Conservation (phyloP, 2,113 vertebrate species). For the Galeopterus variegatus region DNA sequence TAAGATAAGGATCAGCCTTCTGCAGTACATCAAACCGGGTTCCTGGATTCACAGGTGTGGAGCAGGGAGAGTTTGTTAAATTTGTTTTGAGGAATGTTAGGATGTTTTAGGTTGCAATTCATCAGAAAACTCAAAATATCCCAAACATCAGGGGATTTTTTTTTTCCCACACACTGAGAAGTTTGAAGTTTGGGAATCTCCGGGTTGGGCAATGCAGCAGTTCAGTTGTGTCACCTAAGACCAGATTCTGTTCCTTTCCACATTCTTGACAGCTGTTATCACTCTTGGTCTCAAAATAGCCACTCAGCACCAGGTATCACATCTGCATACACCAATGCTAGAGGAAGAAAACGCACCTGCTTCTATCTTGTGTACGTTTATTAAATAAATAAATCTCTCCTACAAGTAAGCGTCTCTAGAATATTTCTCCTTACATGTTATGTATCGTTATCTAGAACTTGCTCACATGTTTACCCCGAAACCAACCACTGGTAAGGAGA, state of each 20-base stretch:
- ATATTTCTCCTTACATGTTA: not conserved
- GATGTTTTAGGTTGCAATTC: not conserved
- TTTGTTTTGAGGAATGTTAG: conserved; percentile 27
- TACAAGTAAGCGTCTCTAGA: not conserved
- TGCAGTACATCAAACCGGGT: not conserved
- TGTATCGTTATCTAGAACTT: not conserved
- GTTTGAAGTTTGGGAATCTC: not conserved
- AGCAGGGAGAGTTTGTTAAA: not conserved
- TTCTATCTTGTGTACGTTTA: not conserved
- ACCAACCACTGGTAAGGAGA: not conserved
- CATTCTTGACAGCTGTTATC: not conserved
- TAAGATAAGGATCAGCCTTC: not conserved
- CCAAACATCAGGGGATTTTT: not conserved
- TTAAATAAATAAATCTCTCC: not conserved
- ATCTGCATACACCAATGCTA: not conserved
- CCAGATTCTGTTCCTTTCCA: not conserved
- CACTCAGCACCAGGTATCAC: not conserved
- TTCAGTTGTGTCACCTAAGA: not conserved
- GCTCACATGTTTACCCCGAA: not conserved
- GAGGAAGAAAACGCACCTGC: not conserved
- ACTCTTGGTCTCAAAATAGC: not conserved
- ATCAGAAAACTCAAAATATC: conserved; percentile 22
- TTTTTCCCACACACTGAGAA: not conserved
- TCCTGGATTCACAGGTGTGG: not conserved
- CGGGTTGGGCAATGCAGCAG: not conserved